Evolutionary conservation across 2,888 invertebrate species (phyloP), one percentile per base, ranked within the genome.

Genomic region (Tolmerus cingulatus): DNA sequence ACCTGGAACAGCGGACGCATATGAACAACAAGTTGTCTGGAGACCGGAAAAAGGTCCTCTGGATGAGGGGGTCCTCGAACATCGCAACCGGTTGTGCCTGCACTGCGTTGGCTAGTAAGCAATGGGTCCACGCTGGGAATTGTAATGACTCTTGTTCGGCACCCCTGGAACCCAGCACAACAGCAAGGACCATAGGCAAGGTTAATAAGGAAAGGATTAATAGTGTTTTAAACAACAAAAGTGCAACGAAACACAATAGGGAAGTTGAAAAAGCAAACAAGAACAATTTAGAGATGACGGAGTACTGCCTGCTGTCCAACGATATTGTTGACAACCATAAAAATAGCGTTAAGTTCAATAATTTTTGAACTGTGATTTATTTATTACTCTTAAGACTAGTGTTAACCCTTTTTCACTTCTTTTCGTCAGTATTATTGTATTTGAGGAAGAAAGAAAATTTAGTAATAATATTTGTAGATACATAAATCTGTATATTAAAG

Each of bases 361-460:
- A 88, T 74, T 87, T 88, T 78, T 88, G 84, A 87, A 86, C 82
- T 88, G 88, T 87, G 87, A 88, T 88, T 88, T 84, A 51, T 16
- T 87, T 34, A n/a, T 55, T 66, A 66, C 12, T 40, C 12, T 2
- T 66, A 66, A 27, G 23, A 5, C 12, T 66, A 66, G 12, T 7
- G 5, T 66, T 66, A 66, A 66, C 2, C 9, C 2, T 66, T 66
- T 27, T 66, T 7, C 51, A 51, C 51, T 51, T 23, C 27, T 66
- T 66, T 27, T 12, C 8, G 27, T 14, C 66, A 66, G 66, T 66
- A 66, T 66, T 66, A 27, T 19, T 7, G 51, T 51, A 51, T 66
- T 66, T 66, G 27, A 66, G 27, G 23, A 23, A 66, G 27, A 27
- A 27, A 8, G 9, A 40, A 40, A 40, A 8, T 40, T 40, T 40